Evolutionary conservation across 2,113 vertebrate species (phyloP), one percentile per base, ranked within the genome.

Genomic region (Clupea harengus): DNA sequence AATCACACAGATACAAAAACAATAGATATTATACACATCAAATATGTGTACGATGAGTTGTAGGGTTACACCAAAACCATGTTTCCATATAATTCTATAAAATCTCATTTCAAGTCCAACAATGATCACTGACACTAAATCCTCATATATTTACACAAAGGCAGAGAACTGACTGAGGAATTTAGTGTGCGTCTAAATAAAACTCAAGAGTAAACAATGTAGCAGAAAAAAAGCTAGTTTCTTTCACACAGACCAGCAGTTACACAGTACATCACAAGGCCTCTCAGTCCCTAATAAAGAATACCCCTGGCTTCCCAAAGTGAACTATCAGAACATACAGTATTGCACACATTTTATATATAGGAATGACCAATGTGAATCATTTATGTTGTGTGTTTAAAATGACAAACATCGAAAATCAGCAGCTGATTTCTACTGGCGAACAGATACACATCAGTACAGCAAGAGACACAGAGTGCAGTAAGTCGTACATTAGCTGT

Each of bases 21-120:
- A 28, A 72, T 25, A 72, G n/a, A 28, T 72, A 32, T 44, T 72
- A 32, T 44, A 78, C 25, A 78, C 72, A 78, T 13, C 9, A 13
- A 11, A 39, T 32, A 78, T 32, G 72, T 78, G 72, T 78, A 78
- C 39, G 72, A 78, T 11, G 39, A 67, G 18, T 20, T 64, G 18
- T n/a, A 64, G 22, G 20, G 57, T 64, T 64, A 72, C 28, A 78
- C 72, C 72, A 78, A 78, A 78, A 78, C 72, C 72, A 44, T 32
- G 28, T 10, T 78, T 78, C 11, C 28, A 44, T 78, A 39, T 78
- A 4, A 39, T 39, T 13, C 17, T 32, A 78, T 78, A 78, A 5
- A 78, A 32, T 78, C 72, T 78, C 72, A 39, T 78, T 78, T 78
- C 72, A 78, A 78, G 72, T 15, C 32, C 1, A 78, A 39, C 13